Evolutionary conservation across 2,113 vertebrate genomes (phyloP).

Genomic region (Indri indri): DNA sequence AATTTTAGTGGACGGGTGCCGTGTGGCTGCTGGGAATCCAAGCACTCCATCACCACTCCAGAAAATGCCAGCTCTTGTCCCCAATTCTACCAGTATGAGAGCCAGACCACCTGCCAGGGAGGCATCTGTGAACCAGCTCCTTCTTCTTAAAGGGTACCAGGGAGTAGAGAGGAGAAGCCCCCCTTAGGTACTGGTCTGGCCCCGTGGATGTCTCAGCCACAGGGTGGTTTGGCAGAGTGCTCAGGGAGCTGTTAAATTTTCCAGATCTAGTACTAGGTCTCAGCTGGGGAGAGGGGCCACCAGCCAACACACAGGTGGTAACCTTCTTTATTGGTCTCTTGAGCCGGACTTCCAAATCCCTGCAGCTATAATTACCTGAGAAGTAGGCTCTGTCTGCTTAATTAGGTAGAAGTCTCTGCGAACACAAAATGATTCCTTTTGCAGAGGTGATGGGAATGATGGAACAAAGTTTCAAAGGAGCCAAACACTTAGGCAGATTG

Average conservation of each 20-base stretch:
- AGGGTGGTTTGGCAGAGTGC: background rate
- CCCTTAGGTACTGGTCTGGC: background rate
- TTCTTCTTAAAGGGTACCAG: background rate
- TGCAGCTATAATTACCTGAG: background rate
- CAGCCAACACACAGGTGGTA: background rate
- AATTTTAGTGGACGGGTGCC: background rate
- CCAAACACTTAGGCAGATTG: background rate
- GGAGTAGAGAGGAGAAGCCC: background rate
- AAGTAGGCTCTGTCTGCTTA: background rate
- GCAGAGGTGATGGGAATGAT: background rate
- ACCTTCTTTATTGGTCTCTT: background rate
- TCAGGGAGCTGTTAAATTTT: background rate
- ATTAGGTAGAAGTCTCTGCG: slow-evolving; percentile 11
- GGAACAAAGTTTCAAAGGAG: background rate
- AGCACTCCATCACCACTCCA: background rate
- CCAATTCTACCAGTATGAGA: accelerated
- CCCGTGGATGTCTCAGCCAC: background rate
- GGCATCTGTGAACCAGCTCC: background rate
- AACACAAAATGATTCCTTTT: background rate
- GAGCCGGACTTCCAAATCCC: background rate
- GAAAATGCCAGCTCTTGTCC: background rate
- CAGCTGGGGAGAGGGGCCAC: no score
- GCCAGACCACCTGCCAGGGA: background rate
- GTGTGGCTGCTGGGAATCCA: background rate
- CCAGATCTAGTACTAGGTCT: background rate